These are phyloP conservation scores for Shinisaurus crocodilurus DNA, from an alignment of 2,113 vertebrate genomes.

Conservation along the genomic window DNA sequence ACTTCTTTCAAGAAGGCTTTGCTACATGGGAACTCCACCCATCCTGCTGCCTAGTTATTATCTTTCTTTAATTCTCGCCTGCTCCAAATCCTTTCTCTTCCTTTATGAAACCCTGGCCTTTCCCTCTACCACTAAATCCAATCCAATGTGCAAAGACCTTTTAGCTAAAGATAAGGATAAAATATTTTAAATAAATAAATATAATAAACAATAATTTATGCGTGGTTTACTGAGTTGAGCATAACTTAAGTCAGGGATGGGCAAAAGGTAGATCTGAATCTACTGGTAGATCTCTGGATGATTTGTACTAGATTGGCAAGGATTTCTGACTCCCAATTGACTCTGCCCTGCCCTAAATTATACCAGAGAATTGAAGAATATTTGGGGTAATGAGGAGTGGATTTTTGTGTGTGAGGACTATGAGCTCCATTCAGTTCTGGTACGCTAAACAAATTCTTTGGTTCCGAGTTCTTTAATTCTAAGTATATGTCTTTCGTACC, in stretches of 20 bases:
- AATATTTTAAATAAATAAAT: not conserved
- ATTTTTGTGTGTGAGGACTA: no score
- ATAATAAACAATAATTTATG: no score
- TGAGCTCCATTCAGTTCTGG: not conserved
- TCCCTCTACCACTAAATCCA: not conserved
- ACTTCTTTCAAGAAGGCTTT: not conserved
- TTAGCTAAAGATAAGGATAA: not conserved
- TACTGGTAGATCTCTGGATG: no score
- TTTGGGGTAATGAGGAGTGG: no score
- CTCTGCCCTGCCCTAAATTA: no score
- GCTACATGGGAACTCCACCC: not conserved
- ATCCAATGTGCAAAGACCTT: not conserved
- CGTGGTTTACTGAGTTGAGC: not conserved
- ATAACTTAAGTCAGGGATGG: not conserved
- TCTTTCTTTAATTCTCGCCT: not conserved
- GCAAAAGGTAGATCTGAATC: no score
- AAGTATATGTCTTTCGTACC: not conserved
- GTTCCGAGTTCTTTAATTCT: not conserved
- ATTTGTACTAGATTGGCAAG: no score
- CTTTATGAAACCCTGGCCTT: not conserved
- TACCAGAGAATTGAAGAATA: no score
- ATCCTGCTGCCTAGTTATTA: not conserved
- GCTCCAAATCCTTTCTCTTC: not conserved
- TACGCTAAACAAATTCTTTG: not conserved
- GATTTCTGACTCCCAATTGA: no score